phyloP scores from a whole-genome alignment of 2,797 vertebrate species.

The Alcedo quadribrachys region DNA sequence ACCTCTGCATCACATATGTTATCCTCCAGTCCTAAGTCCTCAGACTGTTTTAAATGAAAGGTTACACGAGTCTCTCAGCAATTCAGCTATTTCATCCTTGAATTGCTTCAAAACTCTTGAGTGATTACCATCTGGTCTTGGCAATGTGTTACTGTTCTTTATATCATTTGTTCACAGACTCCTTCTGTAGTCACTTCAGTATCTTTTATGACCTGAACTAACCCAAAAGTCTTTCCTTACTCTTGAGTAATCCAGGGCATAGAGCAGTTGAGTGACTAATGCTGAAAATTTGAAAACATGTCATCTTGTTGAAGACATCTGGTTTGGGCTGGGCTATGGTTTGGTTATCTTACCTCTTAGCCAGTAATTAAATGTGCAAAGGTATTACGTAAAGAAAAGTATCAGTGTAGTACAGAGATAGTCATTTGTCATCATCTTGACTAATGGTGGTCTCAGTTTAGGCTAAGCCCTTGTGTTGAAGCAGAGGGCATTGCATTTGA shows the following conservation, averaged over 20 bases:
- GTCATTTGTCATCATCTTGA: background rate
- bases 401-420: background rate
- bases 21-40: background rate
- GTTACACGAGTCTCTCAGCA: background rate
- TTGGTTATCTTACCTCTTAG: background rate
- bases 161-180: background rate
- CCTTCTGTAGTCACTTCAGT: background rate
- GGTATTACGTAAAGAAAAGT: background rate
- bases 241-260: background rate
- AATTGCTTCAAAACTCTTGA: conserved; percentile 44
- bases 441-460: background rate
- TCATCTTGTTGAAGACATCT: background rate
- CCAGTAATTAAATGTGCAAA: background rate
- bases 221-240: background rate
- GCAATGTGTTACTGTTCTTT: conserved; percentile 6
- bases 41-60: conserved; percentile 13
- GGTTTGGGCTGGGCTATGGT: background rate
- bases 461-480: background rate
- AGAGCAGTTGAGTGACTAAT: background rate
- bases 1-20: background rate
- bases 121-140: conserved; percentile 49
- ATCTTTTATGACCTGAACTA: background rate
- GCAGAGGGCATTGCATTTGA: fast-evolving
- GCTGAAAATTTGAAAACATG: background rate
- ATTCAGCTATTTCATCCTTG: conserved; percentile 44